Evolutionary conservation across 2,888 invertebrate genomes (phyloP), one percentile per base, ranked within the genome.

Genomic region (Ochropleura plecta): DNA sequence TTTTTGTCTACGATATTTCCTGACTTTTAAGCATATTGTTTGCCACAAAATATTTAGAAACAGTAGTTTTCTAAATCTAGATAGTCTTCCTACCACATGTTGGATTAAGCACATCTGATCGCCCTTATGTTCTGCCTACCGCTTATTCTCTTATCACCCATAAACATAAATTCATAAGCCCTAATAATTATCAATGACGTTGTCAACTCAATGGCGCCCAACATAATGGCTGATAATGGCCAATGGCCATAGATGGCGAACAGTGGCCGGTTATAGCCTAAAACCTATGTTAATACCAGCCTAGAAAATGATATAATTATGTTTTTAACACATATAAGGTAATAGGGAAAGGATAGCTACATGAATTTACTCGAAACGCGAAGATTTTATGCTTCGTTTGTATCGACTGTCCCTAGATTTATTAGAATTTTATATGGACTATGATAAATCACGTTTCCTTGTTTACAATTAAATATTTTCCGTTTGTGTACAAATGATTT

Each of bases 241-340:
- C 18, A 42, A 48, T 55, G n/a, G 42, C 86, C 86, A 63, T 87
- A 87, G 49, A 10, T 48, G 72, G 85, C 14, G 18, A 40, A 83
- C 78, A 68, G 66, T 71, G 66, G 71, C 77, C n/a, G 59, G 73
- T 64, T 77, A 74, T 76, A 60, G 84, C 83, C 88, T 78, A 76
- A 86, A 87, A 9, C 53, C 70, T 86, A 86, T 86, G 88, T 49
- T 86, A 86, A 86, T 86, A 53, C 10, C 14, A 30, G n/a, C 62
- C 30, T 42, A 70, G 72, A 75, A 74, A 73, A 85, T 74, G 30
- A 81, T 79, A 78, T 62, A 75, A 84, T 84, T 86, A 86, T 73
- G 70, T 68, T 79, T 83, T 76, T 80, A 76, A 55, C 76, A 65
- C 86, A n/a, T 71, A 70, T 65, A 81, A 40, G 76, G 69, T 20